Conservation (phyloP, 2,797 vertebrate genomes). For the Streptopelia turtur region DNA sequence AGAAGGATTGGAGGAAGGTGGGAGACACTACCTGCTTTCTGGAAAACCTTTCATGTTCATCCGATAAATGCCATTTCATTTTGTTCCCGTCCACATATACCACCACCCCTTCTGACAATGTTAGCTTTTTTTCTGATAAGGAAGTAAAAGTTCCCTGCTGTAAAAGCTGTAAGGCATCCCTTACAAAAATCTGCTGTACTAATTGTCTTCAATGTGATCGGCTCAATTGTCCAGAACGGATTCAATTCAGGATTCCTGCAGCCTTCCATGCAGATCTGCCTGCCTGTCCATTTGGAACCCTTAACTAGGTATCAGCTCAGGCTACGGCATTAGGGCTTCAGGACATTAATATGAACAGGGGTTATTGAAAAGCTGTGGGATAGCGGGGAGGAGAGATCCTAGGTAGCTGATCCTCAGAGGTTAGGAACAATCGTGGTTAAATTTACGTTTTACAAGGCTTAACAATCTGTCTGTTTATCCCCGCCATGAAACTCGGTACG, state of each 20-base stretch:
- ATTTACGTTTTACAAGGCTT: background rate
- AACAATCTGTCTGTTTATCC: background rate
- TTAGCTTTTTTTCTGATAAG: conserved; percentile 29
- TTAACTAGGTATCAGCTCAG: background rate
- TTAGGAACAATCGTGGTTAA: background rate
- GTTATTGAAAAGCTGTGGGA: background rate
- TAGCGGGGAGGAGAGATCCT: background rate
- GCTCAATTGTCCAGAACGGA: conserved; percentile 30
- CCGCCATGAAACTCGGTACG: background rate
- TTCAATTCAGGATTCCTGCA: conserved; percentile 19
- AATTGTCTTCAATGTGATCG: conserved; percentile 29
- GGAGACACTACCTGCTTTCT: background rate
- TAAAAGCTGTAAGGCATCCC: conserved; percentile 33
- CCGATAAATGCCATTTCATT: conserved; percentile 20
- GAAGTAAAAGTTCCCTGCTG: conserved; percentile 42
- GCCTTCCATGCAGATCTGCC: background rate
- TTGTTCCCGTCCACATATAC: background rate
- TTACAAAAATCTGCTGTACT: conserved; percentile 41
- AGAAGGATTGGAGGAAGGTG: background rate
- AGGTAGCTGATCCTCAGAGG: background rate
- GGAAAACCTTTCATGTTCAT: background rate
- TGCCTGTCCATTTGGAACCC: background rate
- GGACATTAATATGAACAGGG: background rate
- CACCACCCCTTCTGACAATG: background rate
- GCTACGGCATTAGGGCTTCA: background rate